These are phyloP conservation scores for Ophiothrix spiculata DNA, from an alignment of 35 echinoderm and acorn worm species.

Conservation along the genomic window DNA sequence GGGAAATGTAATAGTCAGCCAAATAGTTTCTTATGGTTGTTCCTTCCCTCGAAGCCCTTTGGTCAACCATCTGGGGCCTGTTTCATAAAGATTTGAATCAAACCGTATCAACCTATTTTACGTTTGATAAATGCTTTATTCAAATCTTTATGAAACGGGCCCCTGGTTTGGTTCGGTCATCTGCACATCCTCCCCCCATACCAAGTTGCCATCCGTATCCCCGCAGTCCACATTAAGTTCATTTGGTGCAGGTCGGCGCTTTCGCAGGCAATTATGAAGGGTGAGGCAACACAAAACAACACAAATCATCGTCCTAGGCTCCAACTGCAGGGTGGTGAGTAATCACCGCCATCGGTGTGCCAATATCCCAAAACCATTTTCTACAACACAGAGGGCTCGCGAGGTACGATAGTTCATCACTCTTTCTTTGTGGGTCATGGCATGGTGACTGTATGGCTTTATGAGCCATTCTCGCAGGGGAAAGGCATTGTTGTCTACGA, in stretches of 20 bases:
- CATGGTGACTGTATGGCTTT: slow-evolving; percentile 41
- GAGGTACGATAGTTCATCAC: slow-evolving; percentile 24
- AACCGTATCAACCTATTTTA: too few relatives aligned
- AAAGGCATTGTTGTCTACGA: slow-evolving; percentile 52
- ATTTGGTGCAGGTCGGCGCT: slow-evolving; percentile 9
- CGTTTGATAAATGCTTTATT: too few relatives aligned
- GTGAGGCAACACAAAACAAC: neutral
- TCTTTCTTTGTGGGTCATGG: slow-evolving; percentile 28
- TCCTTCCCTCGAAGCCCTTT: slow-evolving; percentile 12
- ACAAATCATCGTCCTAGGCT: neutral
- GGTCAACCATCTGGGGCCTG: too few relatives aligned
- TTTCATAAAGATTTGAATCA: too few relatives aligned
- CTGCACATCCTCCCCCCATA: neutral
- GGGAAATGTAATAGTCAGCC: too few relatives aligned
- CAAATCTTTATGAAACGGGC: too few relatives aligned
- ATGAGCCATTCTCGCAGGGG: slow-evolving; percentile 39
- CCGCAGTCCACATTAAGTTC: slow-evolving; percentile 13
- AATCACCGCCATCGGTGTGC: slow-evolving; percentile 25
- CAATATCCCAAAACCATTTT: slow-evolving; percentile 39
- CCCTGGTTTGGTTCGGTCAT: too few relatives aligned
- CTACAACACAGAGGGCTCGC: slow-evolving; percentile 18
- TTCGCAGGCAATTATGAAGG: slow-evolving; percentile 44
- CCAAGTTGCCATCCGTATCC: neutral
- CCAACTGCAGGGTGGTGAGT: neutral
- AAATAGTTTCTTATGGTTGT: too few relatives aligned